Conservation (phyloP, 2,888 invertebrate species). For the Drosophila stalkeri region DNA sequence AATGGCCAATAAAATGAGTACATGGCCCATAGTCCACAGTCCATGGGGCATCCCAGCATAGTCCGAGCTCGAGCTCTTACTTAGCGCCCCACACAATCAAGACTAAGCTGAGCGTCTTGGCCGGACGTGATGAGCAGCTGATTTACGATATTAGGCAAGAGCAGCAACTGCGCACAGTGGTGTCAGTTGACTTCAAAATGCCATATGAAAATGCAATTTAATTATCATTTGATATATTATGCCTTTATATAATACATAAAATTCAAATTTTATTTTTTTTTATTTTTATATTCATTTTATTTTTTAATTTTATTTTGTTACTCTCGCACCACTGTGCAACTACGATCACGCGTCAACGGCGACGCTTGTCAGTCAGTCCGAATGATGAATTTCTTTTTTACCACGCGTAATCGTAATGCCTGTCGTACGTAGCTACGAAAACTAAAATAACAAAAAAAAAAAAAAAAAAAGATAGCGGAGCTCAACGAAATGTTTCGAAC, state of each 20-base stretch:
- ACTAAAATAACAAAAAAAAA: conserved; percentile 14
- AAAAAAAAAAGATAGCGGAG: conserved; percentile 49
- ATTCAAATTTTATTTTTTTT: neutral
- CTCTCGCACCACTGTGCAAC: conserved; percentile 53
- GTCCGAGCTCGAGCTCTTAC: conserved; percentile 30
- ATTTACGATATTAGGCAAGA: conserved; percentile 69
- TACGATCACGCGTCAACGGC: conserved; percentile 41
- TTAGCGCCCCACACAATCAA: conserved; percentile 35
- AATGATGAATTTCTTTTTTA: conserved; percentile 80
- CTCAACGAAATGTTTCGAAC: conserved; percentile 62
- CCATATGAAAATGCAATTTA: neutral
- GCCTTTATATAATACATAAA: neutral
- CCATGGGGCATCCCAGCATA: conserved; percentile 10
- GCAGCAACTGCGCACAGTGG: conserved; percentile 53
- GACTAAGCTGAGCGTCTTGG: conserved; percentile 29
- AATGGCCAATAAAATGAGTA: conserved; percentile 69
- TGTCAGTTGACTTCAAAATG: no score
- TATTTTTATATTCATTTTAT: no score
- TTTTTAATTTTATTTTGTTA: neutral
- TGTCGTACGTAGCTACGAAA: conserved; percentile 16
- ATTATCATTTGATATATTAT: neutral
- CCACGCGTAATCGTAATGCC: conserved; percentile 58
- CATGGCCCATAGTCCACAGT: conserved; percentile 25
- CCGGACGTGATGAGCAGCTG: conserved; percentile 66
- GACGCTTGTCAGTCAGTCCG: conserved; percentile 49